phyloP scores from a whole-genome alignment of 2,888 invertebrate species.

The Drosophila putrida region DNA sequence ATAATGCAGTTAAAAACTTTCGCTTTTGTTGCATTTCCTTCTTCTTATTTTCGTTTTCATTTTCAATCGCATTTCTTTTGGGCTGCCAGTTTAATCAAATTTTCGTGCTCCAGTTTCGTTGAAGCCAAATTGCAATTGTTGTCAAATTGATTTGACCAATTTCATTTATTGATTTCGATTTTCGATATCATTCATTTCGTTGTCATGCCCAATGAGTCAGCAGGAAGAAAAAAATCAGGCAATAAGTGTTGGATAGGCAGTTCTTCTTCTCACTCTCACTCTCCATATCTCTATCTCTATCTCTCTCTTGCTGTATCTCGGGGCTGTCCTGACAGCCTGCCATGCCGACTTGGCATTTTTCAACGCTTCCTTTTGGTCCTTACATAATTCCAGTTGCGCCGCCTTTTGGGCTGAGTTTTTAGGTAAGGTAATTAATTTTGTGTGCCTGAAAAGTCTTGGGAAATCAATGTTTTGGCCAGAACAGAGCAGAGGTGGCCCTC shows the following conservation, averaged over 20 bases:
- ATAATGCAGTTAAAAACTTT: neutral
- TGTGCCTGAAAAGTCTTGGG: constrained; percentile 76
- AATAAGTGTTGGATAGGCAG: constrained; percentile 14
- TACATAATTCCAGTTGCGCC: constrained; percentile 55
- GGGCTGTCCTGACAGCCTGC: neutral
- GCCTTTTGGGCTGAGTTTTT: constrained; percentile 61
- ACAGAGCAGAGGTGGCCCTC: constrained; percentile 22
- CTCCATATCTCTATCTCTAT: neutral
- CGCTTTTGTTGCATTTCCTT: neutral
- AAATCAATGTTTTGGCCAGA: constrained; percentile 71
- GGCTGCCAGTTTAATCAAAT: constrained; percentile 67
- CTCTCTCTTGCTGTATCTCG: too few relatives aligned
- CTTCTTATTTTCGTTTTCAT: neutral
- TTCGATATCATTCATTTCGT: constrained; percentile 76
- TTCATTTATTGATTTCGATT: constrained; percentile 79
- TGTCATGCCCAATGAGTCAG: constrained; percentile 77
- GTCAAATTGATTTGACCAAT: constrained; percentile 80
- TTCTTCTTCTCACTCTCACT: neutral
- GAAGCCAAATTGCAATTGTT: constrained; percentile 76
- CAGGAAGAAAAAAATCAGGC: constrained; percentile 33
- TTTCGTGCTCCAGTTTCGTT: constrained; percentile 63
- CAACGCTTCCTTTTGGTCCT: constrained; percentile 39
- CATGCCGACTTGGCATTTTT: constrained; percentile 61
- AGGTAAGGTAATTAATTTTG: constrained; percentile 80
- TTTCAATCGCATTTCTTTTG: neutral